These are phyloP conservation scores for Menidia menidia DNA, from an alignment of 2,797 vertebrate genomes.

Conservation along the genomic window DNA sequence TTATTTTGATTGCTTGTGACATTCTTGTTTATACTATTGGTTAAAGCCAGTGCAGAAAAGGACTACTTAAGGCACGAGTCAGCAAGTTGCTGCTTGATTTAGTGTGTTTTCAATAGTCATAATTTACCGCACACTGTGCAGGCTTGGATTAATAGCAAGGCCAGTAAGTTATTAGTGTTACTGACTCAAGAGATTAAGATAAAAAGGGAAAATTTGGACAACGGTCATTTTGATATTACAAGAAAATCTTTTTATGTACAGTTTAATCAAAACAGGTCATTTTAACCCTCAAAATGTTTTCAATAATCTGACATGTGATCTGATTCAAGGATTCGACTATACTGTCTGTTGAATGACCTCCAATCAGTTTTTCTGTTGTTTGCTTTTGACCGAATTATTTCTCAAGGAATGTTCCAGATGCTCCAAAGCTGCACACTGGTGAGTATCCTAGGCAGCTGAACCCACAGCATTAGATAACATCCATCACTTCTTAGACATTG, in stretches of 20 bases:
- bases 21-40: too few relatives aligned
- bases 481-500: neutral
- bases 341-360: slow-evolving; percentile 62
- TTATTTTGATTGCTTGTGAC: too few relatives aligned
- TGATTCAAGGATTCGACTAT: slow-evolving; percentile 46
- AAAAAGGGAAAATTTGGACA: neutral
- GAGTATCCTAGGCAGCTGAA: slow-evolving; percentile 77
- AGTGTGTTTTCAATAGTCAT: too few relatives aligned
- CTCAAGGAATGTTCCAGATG: slow-evolving; percentile 75
- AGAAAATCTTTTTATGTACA: slow-evolving; percentile 29
- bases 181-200: neutral
- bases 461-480: slow-evolving; percentile 26
- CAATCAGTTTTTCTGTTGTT: slow-evolving; percentile 68
- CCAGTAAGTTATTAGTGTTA: slow-evolving; percentile 15
- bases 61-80: too few relatives aligned
- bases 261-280: slow-evolving; percentile 46
- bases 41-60: too few relatives aligned
- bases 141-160: slow-evolving; percentile 31
- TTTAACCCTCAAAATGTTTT: slow-evolving; percentile 29
- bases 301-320: slow-evolving; percentile 32
- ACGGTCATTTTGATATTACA: too few relatives aligned
- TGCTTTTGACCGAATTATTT: slow-evolving; percentile 77
- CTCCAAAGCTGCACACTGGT: slow-evolving; percentile 73
- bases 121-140: too few relatives aligned
- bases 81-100: too few relatives aligned